Evolutionary conservation across 2,888 invertebrate genomes (phyloP).

Genomic region (Standfussiana lucernea): DNA sequence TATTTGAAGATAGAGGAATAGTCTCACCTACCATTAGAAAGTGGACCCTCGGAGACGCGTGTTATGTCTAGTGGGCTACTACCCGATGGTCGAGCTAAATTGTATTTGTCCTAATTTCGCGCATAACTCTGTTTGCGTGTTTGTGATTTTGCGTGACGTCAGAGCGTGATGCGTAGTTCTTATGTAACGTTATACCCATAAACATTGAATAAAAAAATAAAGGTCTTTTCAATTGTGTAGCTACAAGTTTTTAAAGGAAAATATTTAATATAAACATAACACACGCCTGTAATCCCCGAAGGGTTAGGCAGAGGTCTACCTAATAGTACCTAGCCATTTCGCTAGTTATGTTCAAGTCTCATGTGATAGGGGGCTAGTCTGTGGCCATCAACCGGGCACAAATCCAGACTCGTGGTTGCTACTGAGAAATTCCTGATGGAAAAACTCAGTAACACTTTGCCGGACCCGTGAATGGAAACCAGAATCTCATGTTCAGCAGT

Average conservation of each 20-base stretch:
- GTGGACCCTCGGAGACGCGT: not conserved
- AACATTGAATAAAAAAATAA: not conserved
- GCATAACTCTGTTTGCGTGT: not conserved
- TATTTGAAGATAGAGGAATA: not conserved
- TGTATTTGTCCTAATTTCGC: not conserved
- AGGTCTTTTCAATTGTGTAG: not conserved
- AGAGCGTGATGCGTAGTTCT: not conserved
- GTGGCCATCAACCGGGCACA: too few species aligned
- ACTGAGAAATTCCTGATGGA: too few species aligned
- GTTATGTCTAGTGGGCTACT: not conserved
- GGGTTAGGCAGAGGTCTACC: too few species aligned
- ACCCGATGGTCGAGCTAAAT: not conserved
- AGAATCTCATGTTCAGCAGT: too few species aligned
- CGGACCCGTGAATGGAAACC: too few species aligned
- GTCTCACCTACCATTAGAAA: not conserved
- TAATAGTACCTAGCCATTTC: too few species aligned
- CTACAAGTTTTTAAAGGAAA: not conserved
- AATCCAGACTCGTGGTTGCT: too few species aligned
- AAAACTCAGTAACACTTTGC: too few species aligned
- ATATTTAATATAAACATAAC: too few species aligned
- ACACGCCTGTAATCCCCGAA: too few species aligned
- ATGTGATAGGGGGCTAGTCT: too few species aligned
- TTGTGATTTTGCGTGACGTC: not conserved
- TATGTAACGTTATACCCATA: not conserved
- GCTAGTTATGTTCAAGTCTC: too few species aligned